Conservation (phyloP, 2,888 invertebrate species). For the Cabera pusaria region DNA sequence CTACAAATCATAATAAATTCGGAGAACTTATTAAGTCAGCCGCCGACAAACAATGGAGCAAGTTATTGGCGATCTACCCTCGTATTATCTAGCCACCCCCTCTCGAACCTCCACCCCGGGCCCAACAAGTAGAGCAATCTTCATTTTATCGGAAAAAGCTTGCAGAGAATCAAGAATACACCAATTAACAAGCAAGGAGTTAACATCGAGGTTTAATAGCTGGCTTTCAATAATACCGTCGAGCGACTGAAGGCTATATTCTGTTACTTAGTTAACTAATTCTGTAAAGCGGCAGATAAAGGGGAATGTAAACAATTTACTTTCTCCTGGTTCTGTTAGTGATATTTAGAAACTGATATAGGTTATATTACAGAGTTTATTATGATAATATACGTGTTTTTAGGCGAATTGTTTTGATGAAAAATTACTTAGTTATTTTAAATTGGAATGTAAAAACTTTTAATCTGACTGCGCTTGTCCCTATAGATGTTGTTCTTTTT, state of each 20-base stretch:
- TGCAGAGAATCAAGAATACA: constrained; percentile 64
- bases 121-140: constrained; percentile 71
- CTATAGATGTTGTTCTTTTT: no score
- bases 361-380: no score
- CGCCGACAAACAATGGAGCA: constrained; percentile 78
- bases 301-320: constrained; percentile 19
- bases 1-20: constrained; percentile 81
- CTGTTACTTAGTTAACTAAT: constrained; percentile 26
- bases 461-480: no score
- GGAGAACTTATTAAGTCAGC: constrained; percentile 80
- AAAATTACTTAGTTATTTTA: no score
- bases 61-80: constrained; percentile 79
- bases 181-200: constrained; percentile 70
- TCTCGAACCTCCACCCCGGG: constrained; percentile 43
- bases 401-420: no score
- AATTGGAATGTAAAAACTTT: no score
- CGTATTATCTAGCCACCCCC: constrained; percentile 64
- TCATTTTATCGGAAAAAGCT: constrained; percentile 76
- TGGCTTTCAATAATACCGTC: constrained; percentile 35
- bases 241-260: constrained; percentile 30
- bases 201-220: constrained; percentile 48
- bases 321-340: no score
- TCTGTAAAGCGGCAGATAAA: constrained; percentile 18
- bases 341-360: constrained; percentile 6
- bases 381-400: no score